Evolutionary conservation across 2,888 invertebrate species (phyloP), one percentile per base, ranked within the genome.

Genomic region (Erpobdella octoculata): DNA sequence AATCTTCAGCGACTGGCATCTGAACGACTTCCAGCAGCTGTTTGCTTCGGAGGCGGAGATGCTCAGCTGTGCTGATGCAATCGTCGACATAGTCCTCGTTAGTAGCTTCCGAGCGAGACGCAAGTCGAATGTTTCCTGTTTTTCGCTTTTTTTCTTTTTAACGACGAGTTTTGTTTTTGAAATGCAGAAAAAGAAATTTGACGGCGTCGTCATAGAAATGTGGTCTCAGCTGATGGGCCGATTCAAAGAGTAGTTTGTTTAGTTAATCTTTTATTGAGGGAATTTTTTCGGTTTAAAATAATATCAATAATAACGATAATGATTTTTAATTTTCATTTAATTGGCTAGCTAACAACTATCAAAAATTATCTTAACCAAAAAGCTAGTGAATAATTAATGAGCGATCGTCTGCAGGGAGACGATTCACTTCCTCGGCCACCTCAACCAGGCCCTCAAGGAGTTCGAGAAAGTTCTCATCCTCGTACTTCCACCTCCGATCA

Each of bases 171-270:
- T n/a, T n/a, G n/a, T n/a, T n/a, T n/a, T n/a, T n/a, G n/a, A n/a
- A n/a, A n/a, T 89, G 74, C 86, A 90, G 85, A 87, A 88, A 73
- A 88, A 91, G 84, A 87, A 89, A 75, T 93, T 96, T 83, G 89
- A 92, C 83, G 97, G 97, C 0, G 87, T 91, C 46, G 92, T 94
- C 0, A 81, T 97, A 3, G 96, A 97, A 84, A 87, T 94, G 68
- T 91, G 94, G 89, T 89, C 91, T 25, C 92, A 92, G 83, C 85
- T 92, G 80, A 68, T 87, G 89, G 78, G 87, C 89, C 77, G 85
- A 89, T 36, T 75, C 75, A 38, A 78, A 75, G 76, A 78, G 76
- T 68, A 28, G 28, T 46, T 41, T n/a, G 25, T 41, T 25, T 3
- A 46, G n/a, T 15, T 68, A 28, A 38, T 68, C 25, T n/a, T 12